Percentiles rank a stretch among this genome's conserved stretches.
Conservation (phyloP, 2,113 vertebrate species). For the Rynchops niger region DNA sequence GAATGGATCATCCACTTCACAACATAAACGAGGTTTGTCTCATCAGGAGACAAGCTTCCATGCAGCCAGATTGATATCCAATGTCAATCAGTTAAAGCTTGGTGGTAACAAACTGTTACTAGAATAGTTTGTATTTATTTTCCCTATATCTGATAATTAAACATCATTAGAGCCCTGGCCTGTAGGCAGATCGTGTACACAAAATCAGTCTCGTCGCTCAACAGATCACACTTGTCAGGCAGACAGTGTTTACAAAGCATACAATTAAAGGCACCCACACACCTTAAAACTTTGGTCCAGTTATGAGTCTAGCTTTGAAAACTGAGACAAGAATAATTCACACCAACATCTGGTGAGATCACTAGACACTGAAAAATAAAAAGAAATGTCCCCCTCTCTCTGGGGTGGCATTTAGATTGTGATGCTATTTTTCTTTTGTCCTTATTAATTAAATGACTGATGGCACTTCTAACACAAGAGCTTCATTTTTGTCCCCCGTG, state of each 20-base stretch:
- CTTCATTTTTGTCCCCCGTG: not conserved
- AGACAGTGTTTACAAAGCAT: not conserved
- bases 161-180: not conserved
- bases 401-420: not conserved
- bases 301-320: not conserved
- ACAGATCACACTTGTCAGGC: not conserved
- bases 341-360: not conserved
- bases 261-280: not conserved
- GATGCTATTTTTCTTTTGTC: not conserved
- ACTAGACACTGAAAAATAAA: not conserved
- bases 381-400: not conserved
- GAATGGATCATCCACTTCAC: not conserved
- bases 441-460: not conserved
- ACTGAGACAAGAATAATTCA: not conserved
- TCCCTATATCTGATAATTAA: not conserved
- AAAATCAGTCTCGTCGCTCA: not conserved
- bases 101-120: not conserved
- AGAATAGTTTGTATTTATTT: not conserved
- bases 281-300: not conserved
- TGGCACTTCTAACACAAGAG: not conserved
- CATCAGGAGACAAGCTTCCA: not conserved
- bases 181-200: not conserved
- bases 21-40: not conserved
- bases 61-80: not conserved
- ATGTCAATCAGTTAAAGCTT: not conserved